Evolutionary conservation across 2,113 vertebrate species (phyloP).

Genomic region (Reinhardtius hippoglossoides): DNA sequence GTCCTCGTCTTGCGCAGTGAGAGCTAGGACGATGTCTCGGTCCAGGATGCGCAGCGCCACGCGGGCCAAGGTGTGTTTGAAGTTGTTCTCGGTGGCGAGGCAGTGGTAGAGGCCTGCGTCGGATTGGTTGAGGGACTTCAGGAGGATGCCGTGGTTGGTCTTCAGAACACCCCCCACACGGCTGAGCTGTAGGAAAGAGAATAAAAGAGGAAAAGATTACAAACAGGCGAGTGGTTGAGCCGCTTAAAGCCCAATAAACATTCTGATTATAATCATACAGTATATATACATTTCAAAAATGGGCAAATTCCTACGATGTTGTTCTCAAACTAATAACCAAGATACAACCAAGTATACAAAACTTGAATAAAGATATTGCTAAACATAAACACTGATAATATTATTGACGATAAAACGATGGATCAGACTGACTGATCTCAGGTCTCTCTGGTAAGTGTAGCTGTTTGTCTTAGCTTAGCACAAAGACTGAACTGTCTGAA

Average conservation of each 20-base stretch:
- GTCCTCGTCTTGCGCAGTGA: constrained; percentile 78
- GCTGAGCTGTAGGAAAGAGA: constrained; percentile 72
- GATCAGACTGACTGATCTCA: too few species aligned
- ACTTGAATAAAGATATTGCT: too few species aligned
- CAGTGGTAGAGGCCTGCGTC: constrained; percentile 87
- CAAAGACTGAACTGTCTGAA: not conserved
- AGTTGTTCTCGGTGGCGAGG: constrained; percentile 87
- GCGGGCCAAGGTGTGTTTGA: constrained; percentile 84
- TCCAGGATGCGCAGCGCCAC: constrained; percentile 84
- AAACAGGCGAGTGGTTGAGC: too few species aligned
- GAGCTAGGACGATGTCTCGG: constrained; percentile 84
- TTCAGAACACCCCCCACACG: constrained; percentile 78
- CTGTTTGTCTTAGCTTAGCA: not conserved
- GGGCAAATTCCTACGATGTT: too few species aligned
- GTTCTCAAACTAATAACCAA: too few species aligned
- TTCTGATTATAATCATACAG: too few species aligned
- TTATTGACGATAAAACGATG: too few species aligned
- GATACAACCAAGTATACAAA: too few species aligned
- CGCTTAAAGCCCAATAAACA: too few species aligned
- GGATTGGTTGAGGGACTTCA: constrained; percentile 82
- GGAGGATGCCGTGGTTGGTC: constrained; percentile 85
- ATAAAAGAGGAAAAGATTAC: not conserved
- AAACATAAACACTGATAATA: too few species aligned
- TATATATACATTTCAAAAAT: too few species aligned
- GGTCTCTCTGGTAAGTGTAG: not conserved